Evolutionary conservation across 1,140 invertebrate species (phyloP).

Genomic region (Heterodera schachtii): DNA sequence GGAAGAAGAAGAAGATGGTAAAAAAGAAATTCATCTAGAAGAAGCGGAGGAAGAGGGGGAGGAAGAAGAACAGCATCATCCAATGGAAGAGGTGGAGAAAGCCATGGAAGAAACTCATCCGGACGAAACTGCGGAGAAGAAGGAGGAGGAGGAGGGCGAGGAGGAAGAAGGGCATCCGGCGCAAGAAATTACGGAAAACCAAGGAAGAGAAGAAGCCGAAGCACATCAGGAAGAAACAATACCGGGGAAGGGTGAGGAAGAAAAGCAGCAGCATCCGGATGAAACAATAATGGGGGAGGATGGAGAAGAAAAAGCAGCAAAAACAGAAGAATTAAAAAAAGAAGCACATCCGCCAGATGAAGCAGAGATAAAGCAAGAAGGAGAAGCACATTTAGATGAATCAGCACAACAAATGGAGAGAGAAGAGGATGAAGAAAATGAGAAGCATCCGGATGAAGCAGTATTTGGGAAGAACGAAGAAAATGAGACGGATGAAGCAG

Average conservation of each 20-base stretch:
- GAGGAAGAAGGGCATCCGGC: not conserved
- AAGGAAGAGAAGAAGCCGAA: not conserved
- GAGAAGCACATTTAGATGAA: too few relatives aligned
- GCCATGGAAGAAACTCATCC: not conserved
- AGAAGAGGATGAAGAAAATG: conserved; percentile 9
- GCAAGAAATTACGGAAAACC: too few relatives aligned
- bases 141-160: not conserved
- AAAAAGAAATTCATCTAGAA: not conserved
- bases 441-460: not conserved
- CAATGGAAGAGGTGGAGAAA: not conserved
- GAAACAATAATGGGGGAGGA: not conserved
- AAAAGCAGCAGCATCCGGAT: not conserved
- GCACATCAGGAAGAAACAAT: not conserved
- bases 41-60: not conserved
- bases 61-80: not conserved
- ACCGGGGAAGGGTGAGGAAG: not conserved
- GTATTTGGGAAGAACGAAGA: not conserved
- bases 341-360: too few relatives aligned
- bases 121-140: not conserved
- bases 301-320: not conserved
- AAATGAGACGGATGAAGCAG: not conserved
- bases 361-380: too few relatives aligned
- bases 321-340: too few relatives aligned
- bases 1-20: not conserved
- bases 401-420: not conserved